Evolutionary conservation across 1,140 invertebrate species (phyloP).

Genomic region (Drosophila ambigua): DNA sequence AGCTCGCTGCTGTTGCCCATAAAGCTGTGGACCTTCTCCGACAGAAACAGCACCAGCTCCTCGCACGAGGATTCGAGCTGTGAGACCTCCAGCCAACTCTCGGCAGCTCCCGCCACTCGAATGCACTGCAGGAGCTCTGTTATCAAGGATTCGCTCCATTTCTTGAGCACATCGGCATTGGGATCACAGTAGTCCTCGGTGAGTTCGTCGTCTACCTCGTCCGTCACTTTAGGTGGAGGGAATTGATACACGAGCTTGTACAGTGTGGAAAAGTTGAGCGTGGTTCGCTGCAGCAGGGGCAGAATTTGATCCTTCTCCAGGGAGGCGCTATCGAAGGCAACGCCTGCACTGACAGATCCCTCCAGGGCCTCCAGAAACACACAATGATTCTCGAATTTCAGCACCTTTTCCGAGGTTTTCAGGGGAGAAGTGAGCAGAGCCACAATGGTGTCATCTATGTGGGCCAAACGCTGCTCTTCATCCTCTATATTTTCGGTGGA

Average conservation of each 20-base stretch:
- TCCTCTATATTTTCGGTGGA: conserved; percentile 71
- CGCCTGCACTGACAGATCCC: conserved; percentile 35
- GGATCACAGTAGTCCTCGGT: conserved; percentile 81
- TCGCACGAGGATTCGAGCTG: conserved; percentile 12
- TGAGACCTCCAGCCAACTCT: conserved; percentile 53
- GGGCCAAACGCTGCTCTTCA: conserved; percentile 43
- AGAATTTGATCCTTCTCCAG: conserved; percentile 20
- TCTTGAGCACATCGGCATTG: conserved; percentile 73
- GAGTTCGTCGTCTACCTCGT: conserved; percentile 69
- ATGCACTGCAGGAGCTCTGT: conserved; percentile 55
- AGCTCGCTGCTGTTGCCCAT: conserved; percentile 60
- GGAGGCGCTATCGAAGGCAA: conserved; percentile 35
- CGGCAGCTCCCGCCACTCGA: conserved; percentile 48
- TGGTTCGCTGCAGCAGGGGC: conserved; percentile 41
- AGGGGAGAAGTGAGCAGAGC: conserved; percentile 53
- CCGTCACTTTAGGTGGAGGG: conserved; percentile 32
- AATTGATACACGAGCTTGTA: conserved; percentile 60
- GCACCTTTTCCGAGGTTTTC: conserved; percentile 39
- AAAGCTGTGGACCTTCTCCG: conserved; percentile 59
- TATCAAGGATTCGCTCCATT: conserved; percentile 67
- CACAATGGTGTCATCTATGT: conserved; percentile 59
- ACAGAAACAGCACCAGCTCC: conserved; percentile 51
- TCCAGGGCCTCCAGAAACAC: conserved; percentile 53
- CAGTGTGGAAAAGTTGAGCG: conserved; percentile 61
- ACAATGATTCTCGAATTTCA: conserved; percentile 56